Percentiles rank a stretch among this genome's conserved stretches.
phyloP scores from a whole-genome alignment of 2,888 invertebrate genomes.

The Anaspis maculata region DNA sequence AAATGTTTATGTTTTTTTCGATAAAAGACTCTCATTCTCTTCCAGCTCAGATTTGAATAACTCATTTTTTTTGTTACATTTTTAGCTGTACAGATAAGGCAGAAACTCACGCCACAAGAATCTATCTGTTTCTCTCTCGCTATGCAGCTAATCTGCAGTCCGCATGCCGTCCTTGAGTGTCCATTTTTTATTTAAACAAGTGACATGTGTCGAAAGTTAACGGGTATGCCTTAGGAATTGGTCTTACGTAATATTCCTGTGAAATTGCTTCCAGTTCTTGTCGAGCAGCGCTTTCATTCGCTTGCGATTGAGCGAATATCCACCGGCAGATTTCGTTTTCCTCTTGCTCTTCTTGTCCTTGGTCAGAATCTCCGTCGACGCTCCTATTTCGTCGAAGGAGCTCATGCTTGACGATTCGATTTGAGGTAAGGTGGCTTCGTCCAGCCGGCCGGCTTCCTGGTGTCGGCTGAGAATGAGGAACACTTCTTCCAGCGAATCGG shows the following conservation, averaged over 20 bases:
- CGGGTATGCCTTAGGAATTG: neutral
- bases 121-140: too few species aligned
- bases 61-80: too few species aligned
- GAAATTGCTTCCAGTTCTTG: conserved; percentile 32
- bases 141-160: too few species aligned
- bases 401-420: neutral
- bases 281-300: conserved; percentile 14
- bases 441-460: conserved; percentile 44
- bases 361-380: conserved; percentile 45
- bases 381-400: too few species aligned
- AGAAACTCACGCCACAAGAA: too few species aligned
- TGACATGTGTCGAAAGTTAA: neutral
- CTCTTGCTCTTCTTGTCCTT: conserved; percentile 32
- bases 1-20: too few species aligned
- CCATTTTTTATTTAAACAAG: too few species aligned
- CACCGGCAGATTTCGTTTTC: too few species aligned
- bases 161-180: too few species aligned
- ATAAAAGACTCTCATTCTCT: too few species aligned
- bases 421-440: conserved; percentile 5
- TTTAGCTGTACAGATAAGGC: too few species aligned
- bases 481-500: conserved; percentile 75
- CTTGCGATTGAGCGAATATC: conserved; percentile 4
- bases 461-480: conserved; percentile 70
- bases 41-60: too few species aligned
- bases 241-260: conserved; percentile 20